Base-by-base conservation (phyloP, 1,140 invertebrate species). In the Lepidurus packardi region DNA sequence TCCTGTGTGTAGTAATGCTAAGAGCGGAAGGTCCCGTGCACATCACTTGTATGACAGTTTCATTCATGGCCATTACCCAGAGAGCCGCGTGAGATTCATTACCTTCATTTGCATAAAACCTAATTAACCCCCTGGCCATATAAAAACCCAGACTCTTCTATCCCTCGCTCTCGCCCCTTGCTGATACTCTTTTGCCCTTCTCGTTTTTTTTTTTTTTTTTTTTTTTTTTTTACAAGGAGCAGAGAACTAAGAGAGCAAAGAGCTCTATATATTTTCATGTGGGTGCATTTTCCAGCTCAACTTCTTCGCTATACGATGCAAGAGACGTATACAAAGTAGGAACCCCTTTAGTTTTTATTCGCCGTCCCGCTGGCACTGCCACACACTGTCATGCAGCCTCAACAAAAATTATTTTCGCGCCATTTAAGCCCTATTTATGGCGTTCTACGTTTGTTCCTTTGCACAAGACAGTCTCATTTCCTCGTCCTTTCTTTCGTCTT, bases 91-190 rank as follows among this genome's bases (percentile, higher is more conserved):
- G 53, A 65, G 53, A 65, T 65, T 65, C 53, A 65, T 65, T 65
- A 65, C 53, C 53, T 65, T 65, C 53, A 65, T 65, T 65, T 65
- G 53, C 53, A 65, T 65, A 65, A 65, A 65, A 65, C 53, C 53
- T 65, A 65, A 65, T 65, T 65, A 65, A 65, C 53, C 53, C 53
- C 53, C 53, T 65, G 53, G 53, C 74, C 45, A 76, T n/a, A 53
- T 73, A 43, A 65, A 78, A 21, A 47, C 77, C 44, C 65, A 44
- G 43, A 77, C 78, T 79, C 73, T 53, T 65, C 43, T 53, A 65
- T 78, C 73, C 73, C 73, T 78, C 65, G 41, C 41, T 7, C 78
- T 78, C 78, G 41, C 74, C 78, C 76, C 78, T 53, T 77, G 65
- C 73, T 65, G 45, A 53, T 77, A 65, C 73, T 45, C 44, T 53